Evolutionary conservation across 2,113 vertebrate species (phyloP).

Genomic region (Lampris megalopsis): DNA sequence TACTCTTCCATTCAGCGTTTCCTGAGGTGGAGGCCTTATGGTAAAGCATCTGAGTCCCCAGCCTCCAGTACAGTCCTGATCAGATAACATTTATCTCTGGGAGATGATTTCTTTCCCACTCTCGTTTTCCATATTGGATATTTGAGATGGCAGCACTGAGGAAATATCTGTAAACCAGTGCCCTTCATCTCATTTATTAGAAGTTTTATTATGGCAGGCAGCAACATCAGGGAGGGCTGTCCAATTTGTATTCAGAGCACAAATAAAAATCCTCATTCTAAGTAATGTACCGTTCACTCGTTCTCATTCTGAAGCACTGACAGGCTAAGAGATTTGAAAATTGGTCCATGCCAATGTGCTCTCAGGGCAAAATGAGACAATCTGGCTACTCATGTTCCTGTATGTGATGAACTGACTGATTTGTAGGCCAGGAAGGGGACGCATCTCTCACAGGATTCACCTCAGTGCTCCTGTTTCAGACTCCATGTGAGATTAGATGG

Average conservation of each 20-base stretch:
- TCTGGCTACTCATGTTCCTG: constrained; percentile 66
- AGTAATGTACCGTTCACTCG: constrained; percentile 64
- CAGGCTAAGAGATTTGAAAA: constrained; percentile 68
- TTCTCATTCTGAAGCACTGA: constrained; percentile 55
- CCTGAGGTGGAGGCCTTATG: constrained; percentile 46
- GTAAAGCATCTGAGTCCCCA: constrained; percentile 47
- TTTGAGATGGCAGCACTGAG: constrained; percentile 66
- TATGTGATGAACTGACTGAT: constrained; percentile 63
- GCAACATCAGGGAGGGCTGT: constrained; percentile 56
- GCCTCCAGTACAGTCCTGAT: constrained; percentile 48
- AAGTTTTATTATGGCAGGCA: constrained; percentile 70
- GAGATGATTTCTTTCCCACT: constrained; percentile 68
- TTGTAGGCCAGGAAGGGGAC: constrained; percentile 46
- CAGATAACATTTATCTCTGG: constrained; percentile 73
- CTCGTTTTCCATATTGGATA: constrained; percentile 74
- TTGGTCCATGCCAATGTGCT: constrained; percentile 64
- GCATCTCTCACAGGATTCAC: constrained; percentile 55
- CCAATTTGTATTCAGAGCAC: constrained; percentile 65
- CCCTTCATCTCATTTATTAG: constrained; percentile 73
- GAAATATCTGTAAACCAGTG: constrained; percentile 72
- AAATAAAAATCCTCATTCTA: constrained; percentile 71
- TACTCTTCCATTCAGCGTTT: constrained; percentile 62
- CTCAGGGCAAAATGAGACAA: constrained; percentile 67
- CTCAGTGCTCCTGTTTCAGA: constrained; percentile 53
- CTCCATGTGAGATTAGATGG: constrained; percentile 58